Conservation (phyloP, 2,113 vertebrate species). For the Struthio camelus region DNA sequence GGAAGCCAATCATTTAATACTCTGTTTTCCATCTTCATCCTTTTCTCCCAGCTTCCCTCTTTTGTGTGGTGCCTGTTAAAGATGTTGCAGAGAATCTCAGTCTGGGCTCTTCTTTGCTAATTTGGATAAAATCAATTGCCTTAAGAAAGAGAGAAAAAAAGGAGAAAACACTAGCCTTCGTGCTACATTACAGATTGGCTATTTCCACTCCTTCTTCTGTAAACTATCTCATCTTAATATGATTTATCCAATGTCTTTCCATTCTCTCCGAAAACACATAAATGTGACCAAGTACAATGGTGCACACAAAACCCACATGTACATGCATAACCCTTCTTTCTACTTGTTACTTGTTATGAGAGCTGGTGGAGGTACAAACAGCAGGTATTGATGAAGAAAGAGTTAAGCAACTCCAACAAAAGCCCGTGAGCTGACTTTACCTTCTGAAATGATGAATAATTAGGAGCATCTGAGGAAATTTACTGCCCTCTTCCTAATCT, state of each 20-base stretch:
- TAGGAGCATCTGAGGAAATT: not conserved
- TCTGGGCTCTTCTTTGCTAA: not conserved
- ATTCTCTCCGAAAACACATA: not conserved
- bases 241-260: not conserved
- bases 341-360: not conserved
- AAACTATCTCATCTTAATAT: not conserved
- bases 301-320: not conserved
- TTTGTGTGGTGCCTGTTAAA: not conserved
- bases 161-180: not conserved
- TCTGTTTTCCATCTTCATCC: not conserved
- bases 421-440: not conserved
- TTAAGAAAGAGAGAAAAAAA: not conserved
- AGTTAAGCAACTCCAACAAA: not conserved
- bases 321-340: not conserved
- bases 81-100: not conserved
- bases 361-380: not conserved
- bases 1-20: not conserved
- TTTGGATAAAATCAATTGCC: not conserved
- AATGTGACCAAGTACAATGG: not conserved
- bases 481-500: not conserved
- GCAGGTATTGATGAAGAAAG: not conserved
- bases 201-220: not conserved
- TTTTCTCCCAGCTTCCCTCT: not conserved
- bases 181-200: not conserved
- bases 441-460: not conserved